Conservation (phyloP, 2,888 invertebrate species). For the Omphaloscelis lunosa region DNA sequence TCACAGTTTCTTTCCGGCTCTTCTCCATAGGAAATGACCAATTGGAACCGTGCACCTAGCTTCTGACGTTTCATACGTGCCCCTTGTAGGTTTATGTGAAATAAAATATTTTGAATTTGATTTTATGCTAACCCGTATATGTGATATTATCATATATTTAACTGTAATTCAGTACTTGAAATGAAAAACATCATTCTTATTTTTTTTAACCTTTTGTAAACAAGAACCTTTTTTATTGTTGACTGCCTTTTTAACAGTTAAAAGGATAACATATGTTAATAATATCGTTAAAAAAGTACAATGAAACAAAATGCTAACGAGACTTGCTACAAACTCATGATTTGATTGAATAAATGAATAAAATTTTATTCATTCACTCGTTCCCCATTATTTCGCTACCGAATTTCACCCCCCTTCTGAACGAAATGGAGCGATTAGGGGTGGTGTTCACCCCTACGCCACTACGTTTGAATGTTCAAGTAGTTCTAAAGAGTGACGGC, state of each 20-base stretch:
- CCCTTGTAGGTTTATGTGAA: no score
- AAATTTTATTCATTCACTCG: conserved; percentile 50
- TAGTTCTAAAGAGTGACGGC: conserved; percentile 44
- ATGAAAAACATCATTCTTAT: neutral
- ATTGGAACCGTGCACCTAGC: no score
- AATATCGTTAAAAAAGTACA: conserved; percentile 3
- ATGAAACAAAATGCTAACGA: conserved; percentile 21
- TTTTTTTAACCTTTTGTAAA: neutral
- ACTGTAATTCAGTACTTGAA: neutral
- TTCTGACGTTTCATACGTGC: no score
- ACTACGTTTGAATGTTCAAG: conserved; percentile 33
- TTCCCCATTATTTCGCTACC: conserved; percentile 49
- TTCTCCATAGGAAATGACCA: no score
- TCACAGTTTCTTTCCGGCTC: no score
- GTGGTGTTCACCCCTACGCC: conserved; percentile 11
- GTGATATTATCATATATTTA: neutral
- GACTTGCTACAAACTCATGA: conserved; percentile 9
- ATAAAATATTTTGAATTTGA: no score
- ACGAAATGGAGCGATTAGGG: conserved; percentile 43
- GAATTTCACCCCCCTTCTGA: conserved; percentile 30
- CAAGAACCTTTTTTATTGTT: conserved; percentile 5
- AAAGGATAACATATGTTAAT: neutral
- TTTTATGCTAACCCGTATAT: no score
- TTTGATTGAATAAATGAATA: conserved; percentile 47
- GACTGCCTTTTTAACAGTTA: neutral